Conservation (phyloP, 2,888 invertebrate genomes). For the Embidobia sp. region DNA sequence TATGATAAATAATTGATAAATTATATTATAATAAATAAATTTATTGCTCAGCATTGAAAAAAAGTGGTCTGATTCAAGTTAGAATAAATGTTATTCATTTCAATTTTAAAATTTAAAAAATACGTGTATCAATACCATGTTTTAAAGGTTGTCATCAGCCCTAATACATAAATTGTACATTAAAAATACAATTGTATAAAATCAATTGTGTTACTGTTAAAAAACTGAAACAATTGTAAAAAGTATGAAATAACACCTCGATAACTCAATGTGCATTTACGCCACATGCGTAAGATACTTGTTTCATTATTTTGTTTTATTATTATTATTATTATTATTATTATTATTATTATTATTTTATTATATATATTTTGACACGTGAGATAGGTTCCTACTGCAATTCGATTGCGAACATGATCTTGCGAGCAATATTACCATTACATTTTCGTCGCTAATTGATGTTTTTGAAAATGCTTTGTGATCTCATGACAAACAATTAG, state of each 20-base stretch:
- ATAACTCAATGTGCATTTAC: slow-evolving; percentile 76
- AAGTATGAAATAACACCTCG: slow-evolving; percentile 62
- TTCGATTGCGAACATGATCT: slow-evolving; percentile 67
- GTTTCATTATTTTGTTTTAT: slow-evolving; percentile 68
- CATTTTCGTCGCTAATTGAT: slow-evolving; percentile 66
- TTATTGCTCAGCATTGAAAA: no score
- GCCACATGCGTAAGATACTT: slow-evolving; percentile 70
- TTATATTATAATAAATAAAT: no score
- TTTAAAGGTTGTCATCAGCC: no score
- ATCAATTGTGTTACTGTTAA: no score
- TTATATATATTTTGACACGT: slow-evolving; percentile 66
- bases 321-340: slow-evolving; percentile 49
- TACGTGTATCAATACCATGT: no score
- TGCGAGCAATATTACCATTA: slow-evolving; percentile 18
- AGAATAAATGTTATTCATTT: no score
- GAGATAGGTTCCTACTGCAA: slow-evolving; percentile 75
- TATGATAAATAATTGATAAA: no score
- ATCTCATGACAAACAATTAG: slow-evolving; percentile 73
- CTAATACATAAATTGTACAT: no score
- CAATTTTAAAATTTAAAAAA: no score
- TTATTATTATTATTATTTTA: slow-evolving; percentile 70
- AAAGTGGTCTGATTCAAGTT: no score
- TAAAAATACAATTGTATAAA: no score
- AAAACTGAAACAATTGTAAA: slow-evolving; percentile 23
- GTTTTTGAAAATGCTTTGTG: slow-evolving; percentile 77